Evolutionary conservation across 2,888 invertebrate genomes (phyloP), one percentile per base, ranked within the genome.

Genomic region (Pristionchus entomophagus): DNA sequence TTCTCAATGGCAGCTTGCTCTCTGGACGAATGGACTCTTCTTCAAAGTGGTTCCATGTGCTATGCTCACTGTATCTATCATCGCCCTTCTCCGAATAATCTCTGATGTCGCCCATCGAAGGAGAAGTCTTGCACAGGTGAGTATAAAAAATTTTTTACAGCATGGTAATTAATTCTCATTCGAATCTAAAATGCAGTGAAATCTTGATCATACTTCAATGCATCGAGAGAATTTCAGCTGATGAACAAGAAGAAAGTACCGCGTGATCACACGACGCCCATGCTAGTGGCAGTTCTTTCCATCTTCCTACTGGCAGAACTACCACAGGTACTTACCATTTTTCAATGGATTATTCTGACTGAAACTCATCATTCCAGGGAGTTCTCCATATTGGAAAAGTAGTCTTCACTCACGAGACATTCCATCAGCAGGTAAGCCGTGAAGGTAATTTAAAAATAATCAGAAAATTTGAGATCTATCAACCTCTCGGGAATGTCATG

Each of bases 21-120:
- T 92, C 85, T 93, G 93, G 93, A 91, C 92, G 26, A 93, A 93
- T 84, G 93, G 93, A 32, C 90, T 93, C 83, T 84, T 93, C 19
- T 93, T 92, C 90, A 93, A 93, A 89, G 92, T 93, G 51, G 90
- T 93, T 8, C 93, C 93, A 19, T 93, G 93, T 85, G 82, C 93
- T 12, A 88, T 93, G 51, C 90, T 93, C 19, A 93, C 93, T 17
- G 86, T 91, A 8, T 92, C 92, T n/a, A 93, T 93, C 51, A 89
- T 90, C 32, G 91, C 92, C 0, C 89, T 93, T 12, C 89, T 93
- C 65, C 90, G 90, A 41, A 92, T 93, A 56, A 93, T 93, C 49
- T 86, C 92, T 14, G 92, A 93, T 85, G 93, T 93, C 45, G 89
- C 92, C 12, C 88, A 90, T 53, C 87, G 93, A 80, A 86, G 93